These are phyloP conservation scores for Hemithea aestivaria DNA, from an alignment of 2,888 invertebrate species.

Conservation along the genomic window DNA sequence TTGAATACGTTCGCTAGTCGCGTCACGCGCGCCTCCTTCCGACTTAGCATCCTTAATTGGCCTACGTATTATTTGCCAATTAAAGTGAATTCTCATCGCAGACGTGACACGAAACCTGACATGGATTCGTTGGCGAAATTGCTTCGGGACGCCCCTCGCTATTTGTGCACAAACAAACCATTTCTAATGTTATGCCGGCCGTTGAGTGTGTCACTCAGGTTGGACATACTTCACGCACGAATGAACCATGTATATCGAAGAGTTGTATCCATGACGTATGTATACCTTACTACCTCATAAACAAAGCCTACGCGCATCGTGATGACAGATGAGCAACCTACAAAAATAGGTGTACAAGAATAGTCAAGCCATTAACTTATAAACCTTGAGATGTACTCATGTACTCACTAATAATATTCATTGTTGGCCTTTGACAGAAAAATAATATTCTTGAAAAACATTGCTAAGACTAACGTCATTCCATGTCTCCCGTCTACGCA, in stretches of 20 bases:
- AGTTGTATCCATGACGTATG: constrained; percentile 32
- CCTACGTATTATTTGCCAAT: constrained; percentile 80
- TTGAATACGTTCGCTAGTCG: constrained; percentile 74
- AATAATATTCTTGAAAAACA: no score
- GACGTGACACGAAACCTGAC: constrained; percentile 73
- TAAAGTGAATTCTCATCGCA: constrained; percentile 77
- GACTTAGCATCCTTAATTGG: constrained; percentile 79
- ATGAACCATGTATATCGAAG: constrained; percentile 28
- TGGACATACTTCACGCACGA: constrained; percentile 30
- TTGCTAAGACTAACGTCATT: no score
- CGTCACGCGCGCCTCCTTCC: constrained; percentile 73
- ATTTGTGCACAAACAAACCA: constrained; percentile 52
- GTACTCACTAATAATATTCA: no score
- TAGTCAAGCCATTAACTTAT: no score
- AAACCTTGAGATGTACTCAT: no score
- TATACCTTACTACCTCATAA: constrained; percentile 30
- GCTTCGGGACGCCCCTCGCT: constrained; percentile 44
- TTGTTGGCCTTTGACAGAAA: no score
- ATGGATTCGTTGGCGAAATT: constrained; percentile 56
- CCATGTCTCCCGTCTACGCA: no score
- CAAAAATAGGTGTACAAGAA: no score
- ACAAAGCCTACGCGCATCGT: constrained; percentile 29
- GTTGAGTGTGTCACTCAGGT: constrained; percentile 22
- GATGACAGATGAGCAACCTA: constrained; percentile 16
- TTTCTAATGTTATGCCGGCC: constrained; percentile 28